Percentiles rank a stretch among this genome's conserved stretches.
Conservation (phyloP, 2,113 vertebrate species). For the Columba janthina region DNA sequence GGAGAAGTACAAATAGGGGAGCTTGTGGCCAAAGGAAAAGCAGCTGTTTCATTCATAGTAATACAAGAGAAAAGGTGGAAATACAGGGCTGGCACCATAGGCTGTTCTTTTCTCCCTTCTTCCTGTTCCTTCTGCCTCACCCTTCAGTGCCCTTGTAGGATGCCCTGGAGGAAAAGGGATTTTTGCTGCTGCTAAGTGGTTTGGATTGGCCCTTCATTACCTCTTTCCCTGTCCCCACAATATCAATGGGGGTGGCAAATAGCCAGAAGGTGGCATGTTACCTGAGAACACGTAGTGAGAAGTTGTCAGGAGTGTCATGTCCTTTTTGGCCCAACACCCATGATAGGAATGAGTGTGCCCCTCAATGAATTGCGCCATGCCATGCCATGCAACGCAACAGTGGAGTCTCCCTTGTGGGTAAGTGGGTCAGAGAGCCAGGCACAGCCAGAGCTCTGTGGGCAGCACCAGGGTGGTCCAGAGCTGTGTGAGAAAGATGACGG, state of each 20-base stretch:
- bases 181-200: background rate
- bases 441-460: background rate
- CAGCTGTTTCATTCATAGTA: background rate
- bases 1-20: background rate
- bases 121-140: background rate
- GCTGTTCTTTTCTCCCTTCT: background rate
- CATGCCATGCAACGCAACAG: rapidly evolving
- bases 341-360: background rate
- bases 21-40: background rate
- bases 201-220: background rate
- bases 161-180: background rate
- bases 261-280: background rate
- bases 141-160: background rate
- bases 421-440: background rate
- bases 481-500: background rate
- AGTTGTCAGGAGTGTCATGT: background rate
- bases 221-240: background rate
- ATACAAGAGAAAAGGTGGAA: background rate
- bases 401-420: background rate
- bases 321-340: background rate
- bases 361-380: rapidly evolving
- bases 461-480: background rate
- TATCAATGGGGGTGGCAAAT: background rate
- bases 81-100: background rate
- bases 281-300: background rate